Evolutionary conservation across 1,140 invertebrate genomes (phyloP).

Genomic region (Phocides pigmalion): DNA sequence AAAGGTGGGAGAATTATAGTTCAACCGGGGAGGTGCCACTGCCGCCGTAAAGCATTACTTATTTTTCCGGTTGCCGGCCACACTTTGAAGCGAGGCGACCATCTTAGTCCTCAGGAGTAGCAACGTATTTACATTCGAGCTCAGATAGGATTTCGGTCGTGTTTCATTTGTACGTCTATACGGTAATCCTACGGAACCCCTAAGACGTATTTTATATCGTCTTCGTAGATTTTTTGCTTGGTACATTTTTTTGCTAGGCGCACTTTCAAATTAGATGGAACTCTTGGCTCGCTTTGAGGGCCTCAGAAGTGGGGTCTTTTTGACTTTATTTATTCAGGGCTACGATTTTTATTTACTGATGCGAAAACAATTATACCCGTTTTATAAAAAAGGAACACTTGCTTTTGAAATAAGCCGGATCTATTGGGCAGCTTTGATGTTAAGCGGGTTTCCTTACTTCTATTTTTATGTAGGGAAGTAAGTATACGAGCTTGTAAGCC

Average conservation of each 20-base stretch:
- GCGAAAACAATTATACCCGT: conserved; percentile 20
- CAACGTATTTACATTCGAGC: no score
- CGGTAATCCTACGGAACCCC: neutral
- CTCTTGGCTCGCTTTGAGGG: conserved; percentile 8
- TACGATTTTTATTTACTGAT: conserved; percentile 20
- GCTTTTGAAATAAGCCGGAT: neutral
- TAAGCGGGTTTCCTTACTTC: no score
- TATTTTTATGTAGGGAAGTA: no score
- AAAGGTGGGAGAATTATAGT: no score
- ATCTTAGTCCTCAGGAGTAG: no score
- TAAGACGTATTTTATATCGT: neutral
- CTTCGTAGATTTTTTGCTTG: conserved; percentile 1
- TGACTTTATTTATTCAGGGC: conserved; percentile 17
- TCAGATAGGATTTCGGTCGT: no score
- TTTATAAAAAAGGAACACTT: neutral
- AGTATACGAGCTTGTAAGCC: no score
- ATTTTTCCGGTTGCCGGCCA: no score
- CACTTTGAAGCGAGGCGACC: no score
- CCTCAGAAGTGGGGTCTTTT: conserved; percentile 5
- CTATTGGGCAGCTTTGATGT: neutral
- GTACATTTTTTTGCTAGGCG: conserved; percentile 10
- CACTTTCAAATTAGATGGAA: conserved; percentile 23
- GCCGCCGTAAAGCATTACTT: no score
- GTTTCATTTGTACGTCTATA: no score
- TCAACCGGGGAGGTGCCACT: no score